phyloP scores from a whole-genome alignment of 2,888 invertebrate species.

The Lobophora halterata region DNA sequence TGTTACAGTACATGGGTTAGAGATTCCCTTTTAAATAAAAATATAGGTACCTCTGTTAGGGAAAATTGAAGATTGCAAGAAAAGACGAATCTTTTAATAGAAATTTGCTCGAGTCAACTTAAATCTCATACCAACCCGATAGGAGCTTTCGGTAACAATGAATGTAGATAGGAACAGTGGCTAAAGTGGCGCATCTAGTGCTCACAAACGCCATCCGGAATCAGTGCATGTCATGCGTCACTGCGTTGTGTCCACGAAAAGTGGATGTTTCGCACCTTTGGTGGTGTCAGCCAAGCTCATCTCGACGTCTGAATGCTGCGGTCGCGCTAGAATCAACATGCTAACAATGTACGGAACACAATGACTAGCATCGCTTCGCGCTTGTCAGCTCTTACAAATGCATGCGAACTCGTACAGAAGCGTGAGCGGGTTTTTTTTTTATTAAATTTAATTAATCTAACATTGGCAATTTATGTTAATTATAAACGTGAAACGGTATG shows the following conservation, averaged over 20 bases:
- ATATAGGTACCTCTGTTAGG: too few relatives aligned
- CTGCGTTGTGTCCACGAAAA: slow-evolving; percentile 9
- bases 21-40: too few relatives aligned
- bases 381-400: slow-evolving; percentile 20
- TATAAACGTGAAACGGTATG: slow-evolving; percentile 18
- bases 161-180: too few relatives aligned
- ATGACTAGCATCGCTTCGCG: slow-evolving; percentile 1
- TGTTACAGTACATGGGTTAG: too few relatives aligned
- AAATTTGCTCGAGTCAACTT: too few relatives aligned
- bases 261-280: slow-evolving; percentile 4
- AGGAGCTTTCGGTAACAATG: too few relatives aligned
- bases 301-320: background rate
- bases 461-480: slow-evolving; percentile 39
- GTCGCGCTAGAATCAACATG: background rate
- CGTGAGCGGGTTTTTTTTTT: slow-evolving; percentile 30
- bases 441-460: slow-evolving; percentile 37
- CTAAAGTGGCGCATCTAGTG: background rate
- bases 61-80: too few relatives aligned
- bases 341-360: slow-evolving; percentile 17
- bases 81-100: too few relatives aligned
- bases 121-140: too few relatives aligned
- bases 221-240: slow-evolving; percentile 14
- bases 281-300: background rate
- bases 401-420: slow-evolving; percentile 22
- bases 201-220: background rate